Evolutionary conservation across 2,113 vertebrate genomes (phyloP), one percentile per base, ranked within the genome.

Genomic region (Verasper variegatus): DNA sequence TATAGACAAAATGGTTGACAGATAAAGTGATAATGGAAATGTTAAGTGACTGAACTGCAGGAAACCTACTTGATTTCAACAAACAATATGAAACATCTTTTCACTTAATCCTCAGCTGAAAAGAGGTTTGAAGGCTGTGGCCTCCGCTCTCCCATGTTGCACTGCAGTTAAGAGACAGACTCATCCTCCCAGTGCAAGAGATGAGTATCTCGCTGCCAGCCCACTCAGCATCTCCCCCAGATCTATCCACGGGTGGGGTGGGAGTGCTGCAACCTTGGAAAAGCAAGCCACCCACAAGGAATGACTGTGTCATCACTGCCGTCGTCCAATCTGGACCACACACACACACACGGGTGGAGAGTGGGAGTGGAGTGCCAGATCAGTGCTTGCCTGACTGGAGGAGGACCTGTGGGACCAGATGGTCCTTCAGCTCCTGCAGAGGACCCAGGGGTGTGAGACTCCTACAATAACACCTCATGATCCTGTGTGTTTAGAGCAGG

Each of bases 301-400:
- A 83, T 63, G 81, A 83, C 80, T 83, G 71, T 88, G 84, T 89
- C 89, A 89, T 86, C 84, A 49, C 49, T 84, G 68, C 67, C 87
- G 78, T 91, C 84, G 83, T 91, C 87, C 89, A 91, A 91, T 91
- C 90, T 92, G 92, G 88, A 88, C 83, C 84, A 85, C 71, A 59
- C 72, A 62, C 87, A 85, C 71, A 63, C 69, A 81, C 78, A 35
- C 76, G 55, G 58, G 74, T 81, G 58, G 77, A 63, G 86, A 81
- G 84, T 78, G 58, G 83, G 85, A 78, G 80, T 72, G 61, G 62
- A 70, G 87, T 74, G 88, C 87, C 92, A 88, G 88, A 85, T 85
- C 80, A 68, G 78, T 67, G 64, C 76, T 90, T 87, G 87, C 69
- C 87, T 74, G 78, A 79, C 73, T 77, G 85, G 72, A 83, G 86